Percentiles rank a stretch among this genome's conserved stretches.
Conservation (phyloP, 2,797 vertebrate genomes). For the Onychomys torridus region DNA sequence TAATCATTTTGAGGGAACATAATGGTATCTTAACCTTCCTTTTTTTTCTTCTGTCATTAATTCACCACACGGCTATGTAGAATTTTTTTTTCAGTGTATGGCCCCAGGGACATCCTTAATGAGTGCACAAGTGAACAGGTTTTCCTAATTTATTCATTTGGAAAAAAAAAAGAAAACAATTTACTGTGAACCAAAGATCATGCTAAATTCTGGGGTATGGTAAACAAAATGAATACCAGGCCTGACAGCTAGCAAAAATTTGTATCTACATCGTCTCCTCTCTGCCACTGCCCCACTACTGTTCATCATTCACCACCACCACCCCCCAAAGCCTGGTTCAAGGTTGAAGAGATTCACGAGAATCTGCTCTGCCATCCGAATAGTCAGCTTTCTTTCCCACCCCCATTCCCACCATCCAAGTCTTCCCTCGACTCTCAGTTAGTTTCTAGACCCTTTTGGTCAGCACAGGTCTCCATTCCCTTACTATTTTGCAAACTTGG, state of each 20-base stretch:
- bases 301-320: no score
- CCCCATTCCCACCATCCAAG: neutral
- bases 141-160: constrained; percentile 3
- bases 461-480: neutral
- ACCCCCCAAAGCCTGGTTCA: neutral
- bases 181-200: neutral
- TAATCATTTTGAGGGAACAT: neutral
- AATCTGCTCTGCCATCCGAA: neutral
- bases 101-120: neutral
- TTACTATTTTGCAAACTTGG: neutral
- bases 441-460: neutral
- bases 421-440: neutral
- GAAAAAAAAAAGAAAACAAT: neutral
- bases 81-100: neutral
- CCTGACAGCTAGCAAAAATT: neutral
- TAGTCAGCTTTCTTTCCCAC: neutral
- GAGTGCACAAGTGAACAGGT: neutral
- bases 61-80: neutral
- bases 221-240: neutral
- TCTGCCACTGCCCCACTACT: neutral
- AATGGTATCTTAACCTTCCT: constrained; percentile 10
- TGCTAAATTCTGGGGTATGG: neutral
- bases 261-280: neutral
- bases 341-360: neutral
- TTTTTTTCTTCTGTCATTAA: neutral